Evolutionary conservation across 2,113 vertebrate species (phyloP).

Genomic region (Xenopus borealis): DNA sequence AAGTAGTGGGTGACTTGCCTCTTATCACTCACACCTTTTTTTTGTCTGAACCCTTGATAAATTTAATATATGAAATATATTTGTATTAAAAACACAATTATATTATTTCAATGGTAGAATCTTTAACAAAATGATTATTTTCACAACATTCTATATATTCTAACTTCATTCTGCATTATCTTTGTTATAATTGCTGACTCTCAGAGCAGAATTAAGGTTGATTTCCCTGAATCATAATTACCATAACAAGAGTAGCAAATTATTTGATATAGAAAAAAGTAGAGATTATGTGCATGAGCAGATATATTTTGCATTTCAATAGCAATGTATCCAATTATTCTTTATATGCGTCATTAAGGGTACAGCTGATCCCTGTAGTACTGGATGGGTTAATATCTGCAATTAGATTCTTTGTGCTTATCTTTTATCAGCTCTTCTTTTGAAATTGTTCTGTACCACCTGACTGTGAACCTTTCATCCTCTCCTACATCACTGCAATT

Average conservation of each 20-base stretch:
- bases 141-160: neutral
- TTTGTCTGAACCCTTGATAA: too few relatives aligned
- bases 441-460: neutral
- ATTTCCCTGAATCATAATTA: conserved; percentile 1
- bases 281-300: neutral
- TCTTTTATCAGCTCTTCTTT: neutral
- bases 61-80: too few relatives aligned
- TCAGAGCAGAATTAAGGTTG: too few relatives aligned
- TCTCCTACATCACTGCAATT: conserved; percentile 8
- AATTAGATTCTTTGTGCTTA: neutral
- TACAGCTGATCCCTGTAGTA: neutral
- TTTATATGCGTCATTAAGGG: neutral
- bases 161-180: neutral
- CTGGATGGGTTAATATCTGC: neutral
- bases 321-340: neutral
- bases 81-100: too few relatives aligned
- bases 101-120: too few relatives aligned
- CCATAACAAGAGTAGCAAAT: neutral
- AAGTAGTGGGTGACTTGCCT: too few relatives aligned
- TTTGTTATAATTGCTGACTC: neutral
- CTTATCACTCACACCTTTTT: too few relatives aligned
- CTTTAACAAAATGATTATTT: too few relatives aligned
- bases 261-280: neutral
- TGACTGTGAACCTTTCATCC: neutral
- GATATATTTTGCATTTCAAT: conserved; percentile 7